phyloP scores from a whole-genome alignment of 2,797 vertebrate genomes.

The Megalops cyprinoides region DNA sequence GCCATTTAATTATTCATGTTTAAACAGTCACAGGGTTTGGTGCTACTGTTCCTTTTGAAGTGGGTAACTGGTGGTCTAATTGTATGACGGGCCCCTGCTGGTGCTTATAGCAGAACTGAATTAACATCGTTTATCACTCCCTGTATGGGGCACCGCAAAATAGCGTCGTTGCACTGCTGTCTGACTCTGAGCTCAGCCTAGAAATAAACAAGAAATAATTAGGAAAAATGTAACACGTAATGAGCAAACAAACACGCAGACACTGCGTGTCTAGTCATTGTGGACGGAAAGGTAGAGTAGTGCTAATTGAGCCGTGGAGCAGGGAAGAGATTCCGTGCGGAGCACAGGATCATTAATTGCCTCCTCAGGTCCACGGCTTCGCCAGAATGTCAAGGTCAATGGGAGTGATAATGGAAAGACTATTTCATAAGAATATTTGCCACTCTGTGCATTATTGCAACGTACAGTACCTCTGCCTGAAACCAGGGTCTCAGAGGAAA shows the following conservation, averaged over 20 bases:
- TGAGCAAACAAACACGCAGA: not conserved
- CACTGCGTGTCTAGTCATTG: not conserved
- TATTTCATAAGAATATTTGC: not conserved
- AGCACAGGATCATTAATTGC: not conserved
- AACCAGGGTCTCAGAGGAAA: not conserved
- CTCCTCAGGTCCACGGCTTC: not conserved
- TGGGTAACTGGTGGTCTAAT: constrained; percentile 53
- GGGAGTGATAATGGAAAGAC: not conserved
- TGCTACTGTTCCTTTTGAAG: constrained; percentile 55
- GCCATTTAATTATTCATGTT: constrained; percentile 59
- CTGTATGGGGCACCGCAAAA: not conserved
- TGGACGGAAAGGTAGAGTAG: not conserved
- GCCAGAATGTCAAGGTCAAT: constrained; percentile 11
- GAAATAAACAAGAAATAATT: constrained; percentile 15
- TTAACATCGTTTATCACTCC: constrained; percentile 34
- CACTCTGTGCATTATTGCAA: not conserved
- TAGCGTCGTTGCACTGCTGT: not conserved
- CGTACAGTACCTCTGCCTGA: not conserved
- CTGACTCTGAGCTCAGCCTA: not conserved
- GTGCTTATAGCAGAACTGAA: constrained; percentile 35
- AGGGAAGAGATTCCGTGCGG: not conserved
- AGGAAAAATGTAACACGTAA: not conserved
- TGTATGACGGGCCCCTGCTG: constrained; percentile 53
- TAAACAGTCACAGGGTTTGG: not conserved
- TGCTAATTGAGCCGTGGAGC: no score